Conservation (phyloP, 2,888 invertebrate genomes). For the Odontocolon sp. region DNA sequence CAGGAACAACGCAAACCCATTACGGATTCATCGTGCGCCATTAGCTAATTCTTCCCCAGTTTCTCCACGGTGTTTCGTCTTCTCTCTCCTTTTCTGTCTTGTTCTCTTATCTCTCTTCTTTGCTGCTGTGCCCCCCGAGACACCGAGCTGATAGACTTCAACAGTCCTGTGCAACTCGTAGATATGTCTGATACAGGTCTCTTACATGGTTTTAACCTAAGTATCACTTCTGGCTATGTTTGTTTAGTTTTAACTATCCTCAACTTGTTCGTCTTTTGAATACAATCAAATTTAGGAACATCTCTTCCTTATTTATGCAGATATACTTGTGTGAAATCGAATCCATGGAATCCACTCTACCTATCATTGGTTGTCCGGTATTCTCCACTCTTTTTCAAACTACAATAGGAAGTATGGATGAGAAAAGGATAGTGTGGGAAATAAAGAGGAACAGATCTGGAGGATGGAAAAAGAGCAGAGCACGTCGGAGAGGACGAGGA, state of each 20-base stretch:
- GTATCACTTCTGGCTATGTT: too few species aligned
- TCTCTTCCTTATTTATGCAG: neutral
- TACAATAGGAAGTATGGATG: slow-evolving; percentile 38
- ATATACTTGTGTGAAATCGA: neutral
- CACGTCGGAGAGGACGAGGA: slow-evolving; percentile 56
- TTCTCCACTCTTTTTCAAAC: slow-evolving; percentile 30
- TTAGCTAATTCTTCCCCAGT: slow-evolving; percentile 79
- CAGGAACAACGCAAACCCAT: slow-evolving; percentile 79
- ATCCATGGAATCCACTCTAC: too few species aligned
- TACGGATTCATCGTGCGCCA: slow-evolving; percentile 80
- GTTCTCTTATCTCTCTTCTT: slow-evolving; percentile 28
- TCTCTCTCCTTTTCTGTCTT: slow-evolving; percentile 18
- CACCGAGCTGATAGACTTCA: slow-evolving; percentile 7
- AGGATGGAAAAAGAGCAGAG: slow-evolving; percentile 26
- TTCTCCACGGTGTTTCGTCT: slow-evolving; percentile 61
- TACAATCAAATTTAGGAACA: too few species aligned
- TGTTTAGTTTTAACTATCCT: too few species aligned
- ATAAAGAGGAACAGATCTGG: slow-evolving; percentile 31
- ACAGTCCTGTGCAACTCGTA: too few species aligned
- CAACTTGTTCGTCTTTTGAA: too few species aligned
- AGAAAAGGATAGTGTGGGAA: slow-evolving; percentile 33
- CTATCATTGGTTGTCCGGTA: slow-evolving; percentile 36
- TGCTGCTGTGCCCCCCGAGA: slow-evolving; percentile 8
- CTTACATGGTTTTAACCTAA: too few species aligned
- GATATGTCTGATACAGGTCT: too few species aligned